These are phyloP conservation scores for Lampris incognitus DNA, from an alignment of 2,113 vertebrate genomes.

Conservation along the genomic window DNA sequence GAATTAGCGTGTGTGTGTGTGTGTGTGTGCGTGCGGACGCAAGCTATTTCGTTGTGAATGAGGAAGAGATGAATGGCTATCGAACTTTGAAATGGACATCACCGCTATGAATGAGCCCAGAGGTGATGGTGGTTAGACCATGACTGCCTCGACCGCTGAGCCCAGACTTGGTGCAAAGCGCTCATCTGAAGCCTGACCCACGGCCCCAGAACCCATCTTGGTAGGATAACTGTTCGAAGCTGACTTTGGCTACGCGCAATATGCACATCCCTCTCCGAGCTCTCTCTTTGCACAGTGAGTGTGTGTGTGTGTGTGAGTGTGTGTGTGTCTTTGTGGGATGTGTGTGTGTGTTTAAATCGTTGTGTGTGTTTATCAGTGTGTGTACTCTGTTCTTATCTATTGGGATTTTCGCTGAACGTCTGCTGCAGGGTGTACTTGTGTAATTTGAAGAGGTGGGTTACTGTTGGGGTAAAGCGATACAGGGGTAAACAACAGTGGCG, in stretches of 20 bases:
- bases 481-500: slow-evolving; percentile 52
- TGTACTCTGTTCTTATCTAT: slow-evolving; percentile 60
- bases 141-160: slow-evolving; percentile 50
- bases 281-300: neutral
- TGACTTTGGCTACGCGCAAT: neutral
- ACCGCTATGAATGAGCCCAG: slow-evolving; percentile 51
- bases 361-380: neutral
- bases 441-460: slow-evolving; percentile 75
- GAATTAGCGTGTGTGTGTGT: neutral
- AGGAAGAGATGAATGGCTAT: slow-evolving; percentile 57
- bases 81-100: slow-evolving; percentile 45
- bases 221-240: neutral
- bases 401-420: slow-evolving; percentile 33
- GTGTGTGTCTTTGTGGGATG: neutral
- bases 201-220: slow-evolving; percentile 9
- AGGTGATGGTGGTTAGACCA: slow-evolving; percentile 59
- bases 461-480: slow-evolving; percentile 72
- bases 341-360: neutral
- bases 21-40: neutral
- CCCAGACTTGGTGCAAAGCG: slow-evolving; percentile 1
- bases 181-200: slow-evolving; percentile 6
- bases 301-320: neutral
- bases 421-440: slow-evolving; percentile 35
- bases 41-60: slow-evolving; percentile 17
- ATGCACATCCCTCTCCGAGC: neutral